Conservation (phyloP, 1,140 invertebrate genomes). For the Ips nitidus region DNA sequence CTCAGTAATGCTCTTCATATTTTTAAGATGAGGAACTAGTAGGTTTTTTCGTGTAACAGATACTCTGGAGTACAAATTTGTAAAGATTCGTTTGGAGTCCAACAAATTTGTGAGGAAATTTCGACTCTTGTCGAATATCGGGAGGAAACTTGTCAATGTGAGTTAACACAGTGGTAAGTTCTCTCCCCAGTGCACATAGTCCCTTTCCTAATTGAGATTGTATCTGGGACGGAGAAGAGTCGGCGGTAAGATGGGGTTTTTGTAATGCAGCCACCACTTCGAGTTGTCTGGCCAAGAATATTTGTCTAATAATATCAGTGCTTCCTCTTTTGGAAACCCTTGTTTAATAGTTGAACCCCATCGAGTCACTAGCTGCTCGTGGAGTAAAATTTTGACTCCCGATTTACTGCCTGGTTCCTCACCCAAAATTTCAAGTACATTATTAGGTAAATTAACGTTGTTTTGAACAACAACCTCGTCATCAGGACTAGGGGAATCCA, state of each 20-base stretch:
- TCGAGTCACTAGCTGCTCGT: not conserved
- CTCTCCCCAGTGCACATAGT: not conserved
- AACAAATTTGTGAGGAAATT: not conserved
- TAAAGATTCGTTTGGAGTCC: not conserved
- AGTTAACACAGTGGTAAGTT: not conserved
- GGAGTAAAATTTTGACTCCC: not conserved
- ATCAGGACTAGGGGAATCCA: too few relatives aligned
- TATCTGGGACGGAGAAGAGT: not conserved
- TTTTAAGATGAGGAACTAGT: constrained; percentile 1
- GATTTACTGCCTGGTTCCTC: too few relatives aligned
- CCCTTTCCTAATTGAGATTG: not conserved
- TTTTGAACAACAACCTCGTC: too few relatives aligned
- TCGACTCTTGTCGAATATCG: not conserved
- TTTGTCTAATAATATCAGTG: not conserved
- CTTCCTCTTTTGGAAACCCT: not conserved
- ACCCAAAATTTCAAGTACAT: too few relatives aligned
- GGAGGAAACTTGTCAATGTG: too few relatives aligned
- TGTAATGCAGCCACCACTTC: not conserved
- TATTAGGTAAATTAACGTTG: too few relatives aligned
- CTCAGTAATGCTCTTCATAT: not conserved
- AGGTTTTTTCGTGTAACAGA: not conserved
- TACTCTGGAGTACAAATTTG: not conserved
- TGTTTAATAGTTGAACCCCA: not conserved
- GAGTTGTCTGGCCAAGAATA: not conserved
- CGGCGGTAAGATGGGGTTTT: not conserved